phyloP scores from a whole-genome alignment of 2,888 invertebrate genomes.

The Ariolimax columbianus region DNA sequence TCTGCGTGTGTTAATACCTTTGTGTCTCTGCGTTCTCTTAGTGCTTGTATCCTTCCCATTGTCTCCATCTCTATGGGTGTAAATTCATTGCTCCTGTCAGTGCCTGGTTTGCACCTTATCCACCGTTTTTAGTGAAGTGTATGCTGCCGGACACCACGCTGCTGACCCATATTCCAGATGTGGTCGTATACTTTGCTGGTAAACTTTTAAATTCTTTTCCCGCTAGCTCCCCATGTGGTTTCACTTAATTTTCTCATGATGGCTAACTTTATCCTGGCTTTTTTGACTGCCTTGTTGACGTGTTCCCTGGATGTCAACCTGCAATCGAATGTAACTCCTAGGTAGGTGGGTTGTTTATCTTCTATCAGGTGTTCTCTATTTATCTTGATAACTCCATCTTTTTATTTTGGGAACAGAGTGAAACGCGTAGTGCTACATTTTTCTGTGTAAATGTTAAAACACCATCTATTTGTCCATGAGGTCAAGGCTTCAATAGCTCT shows the following conservation, averaged over 20 bases:
- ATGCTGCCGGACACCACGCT: too few relatives aligned
- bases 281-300: neutral
- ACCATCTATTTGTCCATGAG: conserved; percentile 46
- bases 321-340: conserved; percentile 34
- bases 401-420: conserved; percentile 40
- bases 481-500: conserved; percentile 34
- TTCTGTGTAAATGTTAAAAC: conserved; percentile 31
- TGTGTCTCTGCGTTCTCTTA: too few relatives aligned
- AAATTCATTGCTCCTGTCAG: too few relatives aligned
- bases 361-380: neutral
- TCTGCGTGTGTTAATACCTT: too few relatives aligned
- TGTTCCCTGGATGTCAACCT: neutral
- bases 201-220: too few relatives aligned
- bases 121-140: too few relatives aligned
- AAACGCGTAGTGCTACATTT: conserved; percentile 44
- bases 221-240: too few relatives aligned
- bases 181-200: too few relatives aligned
- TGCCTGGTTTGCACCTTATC: too few relatives aligned
- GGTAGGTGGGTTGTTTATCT: conserved; percentile 33
- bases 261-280: neutral
- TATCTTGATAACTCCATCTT: conserved; percentile 9
- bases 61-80: too few relatives aligned
- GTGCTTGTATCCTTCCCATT: too few relatives aligned
- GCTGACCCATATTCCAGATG: too few relatives aligned
- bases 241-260: conserved; percentile 14